Evolutionary conservation across 2,888 invertebrate species (phyloP).

Genomic region (Metallyticus violacea): DNA sequence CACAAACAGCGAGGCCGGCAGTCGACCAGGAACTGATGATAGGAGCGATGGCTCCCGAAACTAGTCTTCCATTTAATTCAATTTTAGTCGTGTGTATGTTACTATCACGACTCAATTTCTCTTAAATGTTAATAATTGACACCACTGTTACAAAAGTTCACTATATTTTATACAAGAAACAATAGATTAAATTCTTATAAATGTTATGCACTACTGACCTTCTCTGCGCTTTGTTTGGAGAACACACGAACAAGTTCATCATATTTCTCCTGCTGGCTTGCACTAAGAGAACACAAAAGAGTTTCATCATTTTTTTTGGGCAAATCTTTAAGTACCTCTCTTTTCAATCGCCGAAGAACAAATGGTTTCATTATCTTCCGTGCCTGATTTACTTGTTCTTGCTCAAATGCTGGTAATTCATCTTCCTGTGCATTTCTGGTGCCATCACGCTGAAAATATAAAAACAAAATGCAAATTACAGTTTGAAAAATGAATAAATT

Average conservation of each 20-base stretch:
- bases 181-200: no score
- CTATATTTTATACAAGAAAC: no score
- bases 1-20: no score
- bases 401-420: conserved; percentile 72
- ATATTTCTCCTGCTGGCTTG: conserved; percentile 72
- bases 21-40: no score
- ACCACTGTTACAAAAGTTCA: no score
- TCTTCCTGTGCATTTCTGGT: conserved; percentile 10
- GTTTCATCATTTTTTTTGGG: conserved; percentile 77
- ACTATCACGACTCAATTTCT: no score
- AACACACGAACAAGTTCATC: conserved; percentile 67
- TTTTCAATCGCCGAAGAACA: conserved; percentile 81
- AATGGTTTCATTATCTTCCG: conserved; percentile 96
- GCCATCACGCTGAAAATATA: conserved; percentile 1
- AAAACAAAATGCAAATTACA: no score
- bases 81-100: no score
- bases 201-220: no score
- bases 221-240: conserved; percentile 56
- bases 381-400: conserved; percentile 86
- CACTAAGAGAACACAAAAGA: conserved; percentile 65
- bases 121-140: no score
- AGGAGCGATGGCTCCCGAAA: no score
- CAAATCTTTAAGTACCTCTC: conserved; percentile 80
- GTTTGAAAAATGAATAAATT: background rate
- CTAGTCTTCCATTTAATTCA: no score